Percentiles rank a stretch among this genome's conserved stretches.
These are phyloP conservation scores for Camponotus vicinus DNA, from an alignment of 1,140 invertebrate species.

Conservation along the genomic window DNA sequence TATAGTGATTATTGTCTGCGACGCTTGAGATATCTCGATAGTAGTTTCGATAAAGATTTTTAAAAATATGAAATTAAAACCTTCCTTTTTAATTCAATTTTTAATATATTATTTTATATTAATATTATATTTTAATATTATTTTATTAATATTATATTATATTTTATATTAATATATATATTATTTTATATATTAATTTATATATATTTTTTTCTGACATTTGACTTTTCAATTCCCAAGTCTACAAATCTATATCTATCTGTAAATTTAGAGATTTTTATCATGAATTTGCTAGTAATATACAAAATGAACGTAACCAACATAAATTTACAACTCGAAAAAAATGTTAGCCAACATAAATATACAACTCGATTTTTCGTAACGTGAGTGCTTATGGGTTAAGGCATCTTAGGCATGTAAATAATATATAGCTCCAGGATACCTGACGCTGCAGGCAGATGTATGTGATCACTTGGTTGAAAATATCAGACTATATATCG, in stretches of 20 bases:
- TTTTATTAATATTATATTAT: too few relatives aligned
- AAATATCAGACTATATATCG: background rate
- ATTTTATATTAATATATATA: too few relatives aligned
- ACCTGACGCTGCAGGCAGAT: background rate
- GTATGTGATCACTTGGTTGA: constrained; percentile 13
- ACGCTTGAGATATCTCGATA: constrained; percentile 2
- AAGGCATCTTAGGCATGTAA: background rate
- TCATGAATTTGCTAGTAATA: background rate
- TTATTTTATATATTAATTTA: too few relatives aligned
- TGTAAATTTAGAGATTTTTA: background rate
- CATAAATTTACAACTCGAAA: background rate
- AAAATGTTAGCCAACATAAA: background rate
- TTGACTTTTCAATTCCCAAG: background rate
- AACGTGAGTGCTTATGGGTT: background rate
- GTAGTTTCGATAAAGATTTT: background rate
- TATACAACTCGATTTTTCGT: background rate
- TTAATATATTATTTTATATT: too few relatives aligned
- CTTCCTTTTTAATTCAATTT: background rate
- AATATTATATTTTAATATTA: too few relatives aligned
- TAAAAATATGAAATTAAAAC: background rate
- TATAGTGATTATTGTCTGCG: background rate
- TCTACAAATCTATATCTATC: background rate
- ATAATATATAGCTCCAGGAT: constrained; percentile 13
- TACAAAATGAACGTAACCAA: background rate
- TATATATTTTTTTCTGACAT: background rate